These are phyloP conservation scores for Ophraella communa DNA, from an alignment of 2,888 invertebrate genomes.

Conservation along the genomic window DNA sequence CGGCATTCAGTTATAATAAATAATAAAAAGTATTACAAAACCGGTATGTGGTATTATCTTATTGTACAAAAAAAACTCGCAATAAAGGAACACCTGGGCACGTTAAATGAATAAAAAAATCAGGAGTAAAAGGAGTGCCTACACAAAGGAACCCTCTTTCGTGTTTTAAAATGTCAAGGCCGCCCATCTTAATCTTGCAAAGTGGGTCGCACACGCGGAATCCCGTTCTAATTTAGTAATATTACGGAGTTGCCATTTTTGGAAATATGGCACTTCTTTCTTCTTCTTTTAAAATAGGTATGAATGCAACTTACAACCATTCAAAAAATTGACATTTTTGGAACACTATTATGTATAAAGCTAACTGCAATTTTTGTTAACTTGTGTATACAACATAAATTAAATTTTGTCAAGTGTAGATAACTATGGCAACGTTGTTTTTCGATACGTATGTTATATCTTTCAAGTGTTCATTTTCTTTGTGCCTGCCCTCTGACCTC, in stretches of 20 bases:
- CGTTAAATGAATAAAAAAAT: slow-evolving; percentile 18
- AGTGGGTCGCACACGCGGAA: slow-evolving; percentile 44
- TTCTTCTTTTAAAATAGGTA: no score
- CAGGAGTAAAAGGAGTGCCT: slow-evolving; percentile 9
- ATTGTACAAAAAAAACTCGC: slow-evolving; percentile 8
- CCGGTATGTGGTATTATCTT: slow-evolving; percentile 18
- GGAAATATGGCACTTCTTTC: no score
- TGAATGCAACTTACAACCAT: no score
- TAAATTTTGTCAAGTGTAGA: background rate
- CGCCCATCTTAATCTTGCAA: slow-evolving; percentile 40
- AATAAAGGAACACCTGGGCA: slow-evolving; percentile 28
- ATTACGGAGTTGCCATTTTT: slow-evolving; percentile 16
- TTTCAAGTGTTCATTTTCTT: slow-evolving; percentile 15
- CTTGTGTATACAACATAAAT: background rate
- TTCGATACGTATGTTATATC: background rate
- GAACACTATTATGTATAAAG: no score
- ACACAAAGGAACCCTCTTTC: slow-evolving; percentile 24
- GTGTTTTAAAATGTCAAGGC: slow-evolving; percentile 41
- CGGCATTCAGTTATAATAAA: slow-evolving; percentile 14
- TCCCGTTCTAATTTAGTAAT: slow-evolving; percentile 1
- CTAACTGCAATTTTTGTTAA: no score
- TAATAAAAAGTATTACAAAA: slow-evolving; percentile 17
- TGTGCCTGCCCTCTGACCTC: slow-evolving; percentile 11
- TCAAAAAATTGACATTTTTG: no score
- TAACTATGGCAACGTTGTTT: background rate